Evolutionary conservation across 30 jellyfish, hydroid and myxozoan genomes (phyloP).

Genomic region (Catostylus mosaicus): DNA sequence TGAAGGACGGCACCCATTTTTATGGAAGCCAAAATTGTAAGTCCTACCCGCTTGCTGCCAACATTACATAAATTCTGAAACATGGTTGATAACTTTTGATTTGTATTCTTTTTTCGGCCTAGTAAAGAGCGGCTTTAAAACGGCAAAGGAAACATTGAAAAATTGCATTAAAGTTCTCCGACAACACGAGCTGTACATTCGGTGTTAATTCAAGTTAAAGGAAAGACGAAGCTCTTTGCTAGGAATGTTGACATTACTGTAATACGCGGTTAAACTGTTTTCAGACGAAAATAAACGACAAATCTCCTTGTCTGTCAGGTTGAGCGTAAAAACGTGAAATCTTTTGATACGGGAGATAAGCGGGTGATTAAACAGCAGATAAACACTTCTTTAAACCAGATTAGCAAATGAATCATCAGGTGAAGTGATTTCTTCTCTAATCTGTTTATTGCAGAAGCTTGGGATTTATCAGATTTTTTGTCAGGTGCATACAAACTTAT

Average conservation of each 20-base stretch:
- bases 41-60: too few relatives aligned
- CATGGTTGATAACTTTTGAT: too few relatives aligned
- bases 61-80: too few relatives aligned
- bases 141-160: too few relatives aligned
- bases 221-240: background rate
- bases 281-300: background rate
- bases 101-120: too few relatives aligned
- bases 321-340: background rate
- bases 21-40: too few relatives aligned
- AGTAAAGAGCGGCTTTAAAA: too few relatives aligned
- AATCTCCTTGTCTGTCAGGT: background rate
- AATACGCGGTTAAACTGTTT: background rate
- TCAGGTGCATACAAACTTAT: background rate
- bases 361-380: background rate
- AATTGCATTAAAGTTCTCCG: too few relatives aligned
- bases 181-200: too few relatives aligned
- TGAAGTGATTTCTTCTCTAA: background rate
- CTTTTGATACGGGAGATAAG: background rate
- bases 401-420: background rate
- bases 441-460: background rate
- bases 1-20: too few relatives aligned
- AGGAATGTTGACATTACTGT: background rate
- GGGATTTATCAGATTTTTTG: background rate
- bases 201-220: background rate
- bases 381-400: background rate